Conservation (phyloP, 2,113 vertebrate genomes). For the Stigmatopora nigra region DNA sequence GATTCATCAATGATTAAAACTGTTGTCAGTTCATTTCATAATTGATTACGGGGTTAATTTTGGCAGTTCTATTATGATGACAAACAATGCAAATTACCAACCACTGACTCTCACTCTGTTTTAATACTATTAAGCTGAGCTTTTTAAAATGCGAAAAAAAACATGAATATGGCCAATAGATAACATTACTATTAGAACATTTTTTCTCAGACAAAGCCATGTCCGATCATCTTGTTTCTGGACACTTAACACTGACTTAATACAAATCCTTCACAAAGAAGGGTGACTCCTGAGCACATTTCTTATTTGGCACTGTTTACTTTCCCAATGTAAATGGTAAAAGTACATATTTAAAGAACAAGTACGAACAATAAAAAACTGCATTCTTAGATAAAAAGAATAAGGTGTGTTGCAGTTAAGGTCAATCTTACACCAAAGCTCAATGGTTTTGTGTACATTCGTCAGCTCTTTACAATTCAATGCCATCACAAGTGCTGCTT, state of each 20-base stretch:
- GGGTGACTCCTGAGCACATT: slow-evolving; percentile 11
- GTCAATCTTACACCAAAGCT: background rate
- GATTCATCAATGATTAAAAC: no score
- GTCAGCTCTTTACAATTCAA: background rate
- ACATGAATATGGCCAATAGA: no score
- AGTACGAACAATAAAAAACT: background rate
- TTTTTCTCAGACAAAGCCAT: background rate
- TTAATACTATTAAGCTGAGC: no score
- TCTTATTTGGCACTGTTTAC: slow-evolving; percentile 15
- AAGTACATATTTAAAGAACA: background rate
- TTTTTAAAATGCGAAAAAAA: no score
- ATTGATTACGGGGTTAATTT: no score
- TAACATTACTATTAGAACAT: background rate
- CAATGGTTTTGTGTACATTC: background rate
- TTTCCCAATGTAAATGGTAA: background rate
- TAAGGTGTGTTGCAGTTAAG: background rate
- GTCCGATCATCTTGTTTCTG: background rate
- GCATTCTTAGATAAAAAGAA: background rate
- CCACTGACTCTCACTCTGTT: background rate
- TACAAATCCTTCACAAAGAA: slow-evolving; percentile 23
- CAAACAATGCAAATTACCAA: background rate
- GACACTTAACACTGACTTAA: slow-evolving; percentile 16
- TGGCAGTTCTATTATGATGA: no score
- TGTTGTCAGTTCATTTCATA: no score
- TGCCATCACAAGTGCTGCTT: background rate